These are phyloP conservation scores for Iguana delicatissima DNA, from an alignment of 2,797 vertebrate species.

Conservation along the genomic window DNA sequence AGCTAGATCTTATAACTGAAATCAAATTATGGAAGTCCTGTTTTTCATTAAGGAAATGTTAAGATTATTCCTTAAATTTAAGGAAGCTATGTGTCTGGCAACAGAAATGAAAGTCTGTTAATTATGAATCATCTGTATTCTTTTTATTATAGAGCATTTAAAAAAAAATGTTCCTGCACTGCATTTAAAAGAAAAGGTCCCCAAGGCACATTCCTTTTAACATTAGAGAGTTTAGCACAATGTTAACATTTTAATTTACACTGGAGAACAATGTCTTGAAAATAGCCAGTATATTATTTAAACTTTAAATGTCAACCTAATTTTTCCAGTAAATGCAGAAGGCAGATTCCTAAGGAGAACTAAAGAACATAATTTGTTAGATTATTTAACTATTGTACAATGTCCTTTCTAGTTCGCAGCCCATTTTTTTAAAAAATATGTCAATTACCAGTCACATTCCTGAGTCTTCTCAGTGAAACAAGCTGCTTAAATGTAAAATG, in stretches of 20 bases:
- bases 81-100: background rate
- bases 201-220: slow-evolving; percentile 33
- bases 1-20: background rate
- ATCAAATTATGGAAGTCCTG: background rate
- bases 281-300: slow-evolving; percentile 64
- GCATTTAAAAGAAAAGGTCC: slow-evolving; percentile 30
- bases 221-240: slow-evolving; percentile 59
- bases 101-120: slow-evolving; percentile 35
- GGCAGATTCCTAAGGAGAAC: slow-evolving; percentile 67
- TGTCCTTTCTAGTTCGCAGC: slow-evolving; percentile 60
- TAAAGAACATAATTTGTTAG: slow-evolving; percentile 65
- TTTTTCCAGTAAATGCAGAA: slow-evolving; percentile 62
- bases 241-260: slow-evolving; percentile 62
- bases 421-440: background rate
- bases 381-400: slow-evolving; percentile 65
- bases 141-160: slow-evolving; percentile 44
- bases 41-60: background rate
- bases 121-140: slow-evolving; percentile 16
- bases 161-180: slow-evolving; percentile 11
- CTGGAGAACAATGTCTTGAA: slow-evolving; percentile 60
- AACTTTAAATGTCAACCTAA: slow-evolving; percentile 75
- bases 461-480: slow-evolving; percentile 13
- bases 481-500: slow-evolving; percentile 31
- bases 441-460: slow-evolving; percentile 43
- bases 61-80: background rate